Conservation (phyloP, 2,888 invertebrate species). For the Eupithecia inturbata region DNA sequence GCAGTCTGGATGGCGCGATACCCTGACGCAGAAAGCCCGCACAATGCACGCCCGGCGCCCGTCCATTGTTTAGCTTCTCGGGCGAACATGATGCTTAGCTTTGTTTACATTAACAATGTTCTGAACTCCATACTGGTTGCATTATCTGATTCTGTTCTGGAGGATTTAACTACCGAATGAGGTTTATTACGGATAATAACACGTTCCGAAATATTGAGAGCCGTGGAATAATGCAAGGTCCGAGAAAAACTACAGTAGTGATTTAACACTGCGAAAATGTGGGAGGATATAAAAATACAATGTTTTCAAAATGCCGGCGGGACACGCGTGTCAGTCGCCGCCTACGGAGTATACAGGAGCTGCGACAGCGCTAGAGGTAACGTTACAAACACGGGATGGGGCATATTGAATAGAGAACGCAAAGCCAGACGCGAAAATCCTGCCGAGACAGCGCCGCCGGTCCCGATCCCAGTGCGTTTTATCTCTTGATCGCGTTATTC, state of each 20-base stretch:
- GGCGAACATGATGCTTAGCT: conserved; percentile 64
- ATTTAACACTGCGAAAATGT: conserved; percentile 49
- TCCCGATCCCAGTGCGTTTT: conserved; percentile 71
- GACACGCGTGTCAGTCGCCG: conserved; percentile 44
- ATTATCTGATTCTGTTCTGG: conserved; percentile 30
- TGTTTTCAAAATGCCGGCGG: conserved; percentile 46
- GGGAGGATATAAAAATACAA: conserved; percentile 54
- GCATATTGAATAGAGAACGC: conserved; percentile 61
- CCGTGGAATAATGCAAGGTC: conserved; percentile 56
- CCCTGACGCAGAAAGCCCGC: conserved; percentile 72
- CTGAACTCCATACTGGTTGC: conserved; percentile 49
- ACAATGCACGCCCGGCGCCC: conserved; percentile 67
- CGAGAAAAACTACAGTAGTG: conserved; percentile 49
- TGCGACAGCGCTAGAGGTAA: conserved; percentile 47
- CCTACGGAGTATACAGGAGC: conserved; percentile 45
- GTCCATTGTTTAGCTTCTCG: conserved; percentile 74
- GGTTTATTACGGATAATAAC: conserved; percentile 37
- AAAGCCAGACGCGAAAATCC: conserved; percentile 59
- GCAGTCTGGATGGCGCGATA: conserved; percentile 64
- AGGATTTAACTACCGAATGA: conserved; percentile 25
- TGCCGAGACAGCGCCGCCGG: conserved; percentile 62
- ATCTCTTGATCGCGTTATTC: conserved; percentile 81
- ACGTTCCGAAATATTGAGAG: conserved; percentile 49
- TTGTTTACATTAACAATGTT: conserved; percentile 63
- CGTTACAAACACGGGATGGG: conserved; percentile 50